These are phyloP conservation scores for Zaprionus africanus DNA, from an alignment of 1,140 invertebrate species.

Conservation along the genomic window DNA sequence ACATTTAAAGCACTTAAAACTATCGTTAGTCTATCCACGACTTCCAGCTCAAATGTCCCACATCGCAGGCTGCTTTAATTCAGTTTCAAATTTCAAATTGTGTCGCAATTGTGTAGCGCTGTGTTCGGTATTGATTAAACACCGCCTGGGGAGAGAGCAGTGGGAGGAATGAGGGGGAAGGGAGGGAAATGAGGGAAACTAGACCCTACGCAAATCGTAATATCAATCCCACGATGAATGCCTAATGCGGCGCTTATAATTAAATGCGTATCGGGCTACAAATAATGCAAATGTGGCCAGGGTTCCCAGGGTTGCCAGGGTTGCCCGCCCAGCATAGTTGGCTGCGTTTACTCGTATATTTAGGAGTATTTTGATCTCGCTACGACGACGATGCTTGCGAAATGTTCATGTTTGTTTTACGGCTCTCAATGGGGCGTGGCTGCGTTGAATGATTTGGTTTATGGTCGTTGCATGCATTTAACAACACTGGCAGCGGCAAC, in stretches of 20 bases:
- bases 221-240: slow-evolving; percentile 29
- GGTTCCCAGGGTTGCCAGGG: not conserved
- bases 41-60: not conserved
- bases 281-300: slow-evolving; percentile 70
- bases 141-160: not conserved
- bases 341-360: slow-evolving; percentile 62
- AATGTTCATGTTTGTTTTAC: slow-evolving; percentile 50
- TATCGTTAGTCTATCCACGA: not conserved
- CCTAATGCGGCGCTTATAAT: slow-evolving; percentile 56
- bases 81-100: not conserved
- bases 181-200: not conserved
- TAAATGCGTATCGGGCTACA: slow-evolving; percentile 75
- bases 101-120: slow-evolving; percentile 1
- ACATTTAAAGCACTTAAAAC: not conserved
- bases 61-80: not conserved
- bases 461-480: slow-evolving; percentile 74
- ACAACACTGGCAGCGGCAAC: slow-evolving; percentile 54
- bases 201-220: slow-evolving; percentile 1
- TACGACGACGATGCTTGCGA: slow-evolving; percentile 6
- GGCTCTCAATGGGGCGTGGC: slow-evolving; percentile 65
- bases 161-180: not conserved
- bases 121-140: slow-evolving; percentile 22
- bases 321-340: not conserved
- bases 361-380: slow-evolving; percentile 52
- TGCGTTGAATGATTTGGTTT: slow-evolving; percentile 72